Conservation (phyloP, 2,113 vertebrate species). For the Crotalus horridus region DNA sequence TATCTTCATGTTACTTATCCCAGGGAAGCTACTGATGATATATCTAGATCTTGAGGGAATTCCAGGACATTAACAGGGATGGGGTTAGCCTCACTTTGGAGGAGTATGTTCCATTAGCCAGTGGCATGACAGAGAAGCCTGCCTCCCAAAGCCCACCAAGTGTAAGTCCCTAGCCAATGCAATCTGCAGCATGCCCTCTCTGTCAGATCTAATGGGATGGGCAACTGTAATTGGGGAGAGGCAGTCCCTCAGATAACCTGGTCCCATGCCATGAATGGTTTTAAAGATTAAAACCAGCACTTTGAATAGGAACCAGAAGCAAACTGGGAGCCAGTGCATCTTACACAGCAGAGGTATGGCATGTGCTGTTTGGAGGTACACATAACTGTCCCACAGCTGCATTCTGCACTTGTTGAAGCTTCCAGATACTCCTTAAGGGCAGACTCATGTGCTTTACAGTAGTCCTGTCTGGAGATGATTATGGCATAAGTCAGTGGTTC, state of each 20-base stretch:
- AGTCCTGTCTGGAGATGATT: neutral
- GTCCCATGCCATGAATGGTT: neutral
- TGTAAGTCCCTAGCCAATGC: neutral
- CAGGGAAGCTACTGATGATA: neutral
- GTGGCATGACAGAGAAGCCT: neutral
- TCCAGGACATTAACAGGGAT: neutral
- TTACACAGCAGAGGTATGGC: neutral
- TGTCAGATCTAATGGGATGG: neutral
- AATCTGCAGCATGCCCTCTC: neutral
- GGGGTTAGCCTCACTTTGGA: neutral
- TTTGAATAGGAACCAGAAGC: neutral
- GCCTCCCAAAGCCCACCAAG: neutral
- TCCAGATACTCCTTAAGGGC: neutral
- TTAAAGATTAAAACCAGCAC: neutral
- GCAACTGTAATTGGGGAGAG: neutral
- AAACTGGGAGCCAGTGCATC: neutral
- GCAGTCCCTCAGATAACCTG: neutral
- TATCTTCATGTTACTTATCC: no score
- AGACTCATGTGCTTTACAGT: neutral
- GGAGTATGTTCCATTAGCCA: neutral
- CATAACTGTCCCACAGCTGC: neutral
- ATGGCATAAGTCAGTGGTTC: neutral
- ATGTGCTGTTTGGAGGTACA: neutral
- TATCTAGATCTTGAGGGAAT: neutral
- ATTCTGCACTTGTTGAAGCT: neutral